Base-by-base conservation (phyloP, 2,113 vertebrate genomes). In the Cephalopholis sonnerati region DNA sequence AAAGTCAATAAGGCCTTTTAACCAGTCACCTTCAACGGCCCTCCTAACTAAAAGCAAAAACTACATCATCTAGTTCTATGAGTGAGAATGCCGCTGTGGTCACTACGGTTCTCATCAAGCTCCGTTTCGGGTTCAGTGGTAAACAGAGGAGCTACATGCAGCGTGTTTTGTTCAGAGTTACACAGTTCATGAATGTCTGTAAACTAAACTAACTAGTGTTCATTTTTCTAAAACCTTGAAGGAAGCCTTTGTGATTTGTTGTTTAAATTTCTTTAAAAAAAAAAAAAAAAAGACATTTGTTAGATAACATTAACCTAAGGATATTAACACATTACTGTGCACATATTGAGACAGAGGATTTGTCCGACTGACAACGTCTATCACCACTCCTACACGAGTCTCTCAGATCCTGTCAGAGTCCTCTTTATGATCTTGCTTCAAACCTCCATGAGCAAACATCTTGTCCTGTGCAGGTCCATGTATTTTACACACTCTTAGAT, bases 211-310 rank as follows among this genome's bases (percentile, higher is more conserved):
- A 86, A 51, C 90, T 90, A 90, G 84, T 83, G 85, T 92, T 90
- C 91, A 86, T 78, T 89, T 27, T 87, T 72, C 67, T 84, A 90
- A 89, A 92, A 93, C 76, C 72, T 86, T 81, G 73, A 82, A 87
- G 95, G 94, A 96, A 97, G 96, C 94, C 85, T 94, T 92, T 91
- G 95, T 96, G 95, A 96, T 95, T 91, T 77, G 95, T 92, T 95
- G 95, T 94, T 93, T 92, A 32, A 91, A 93, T 95, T 94, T n/a
- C 16, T 63, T 57, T n/a, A 1, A n/a, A 25, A 59, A 48, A 8
- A 55, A 73, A n/a, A 69, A 51, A 46, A 25, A 41, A n/a, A 63
- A 72, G 53, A 83, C 39, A 41, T 59, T 29, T 46, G 32, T 79
- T 83, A 72, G 72, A 81, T 83, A 68, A 87, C 95, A 94, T 90